Percentiles rank a stretch among this genome's conserved stretches.
Evolutionary conservation across 2,888 invertebrate genomes (phyloP).

Genomic region (Ptilodon capucinus): DNA sequence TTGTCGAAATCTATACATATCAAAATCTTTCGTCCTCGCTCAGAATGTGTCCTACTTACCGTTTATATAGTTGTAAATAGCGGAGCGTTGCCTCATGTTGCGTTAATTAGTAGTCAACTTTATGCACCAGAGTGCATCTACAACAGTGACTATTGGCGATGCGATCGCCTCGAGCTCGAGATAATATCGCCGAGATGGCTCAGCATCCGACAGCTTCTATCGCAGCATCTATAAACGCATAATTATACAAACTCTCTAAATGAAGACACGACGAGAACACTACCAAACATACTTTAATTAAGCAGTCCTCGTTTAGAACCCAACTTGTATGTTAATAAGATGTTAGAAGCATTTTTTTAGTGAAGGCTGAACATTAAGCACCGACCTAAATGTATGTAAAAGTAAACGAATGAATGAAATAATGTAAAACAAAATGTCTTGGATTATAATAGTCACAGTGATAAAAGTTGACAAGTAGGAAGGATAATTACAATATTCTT

Average conservation of each 20-base stretch:
- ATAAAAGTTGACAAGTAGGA: too few relatives aligned
- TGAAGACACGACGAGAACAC: constrained; percentile 54
- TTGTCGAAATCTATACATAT: too few relatives aligned
- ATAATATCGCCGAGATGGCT: constrained; percentile 50
- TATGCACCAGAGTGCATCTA: constrained; percentile 52
- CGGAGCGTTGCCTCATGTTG: constrained; percentile 40
- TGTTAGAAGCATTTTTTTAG: neutral
- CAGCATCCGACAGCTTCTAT: constrained; percentile 33
- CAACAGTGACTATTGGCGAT: constrained; percentile 43
- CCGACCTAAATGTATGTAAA: too few relatives aligned
- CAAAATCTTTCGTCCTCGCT: too few relatives aligned
- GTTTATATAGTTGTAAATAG: too few relatives aligned
- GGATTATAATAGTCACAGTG: too few relatives aligned
- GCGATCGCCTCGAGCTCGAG: constrained; percentile 50
- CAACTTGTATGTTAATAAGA: constrained; percentile 42
- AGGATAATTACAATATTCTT: too few relatives aligned
- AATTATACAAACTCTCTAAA: constrained; percentile 58
- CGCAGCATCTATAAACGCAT: constrained; percentile 39
- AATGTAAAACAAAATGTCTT: too few relatives aligned
- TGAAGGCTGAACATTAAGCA: too few relatives aligned
- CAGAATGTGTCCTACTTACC: too few relatives aligned
- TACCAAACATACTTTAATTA: constrained; percentile 50
- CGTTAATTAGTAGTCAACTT: constrained; percentile 62
- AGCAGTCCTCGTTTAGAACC: constrained; percentile 37
- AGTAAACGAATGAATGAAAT: too few relatives aligned